Base-by-base conservation (phyloP, 2,888 invertebrate species). In the Stramonita haemastoma region DNA sequence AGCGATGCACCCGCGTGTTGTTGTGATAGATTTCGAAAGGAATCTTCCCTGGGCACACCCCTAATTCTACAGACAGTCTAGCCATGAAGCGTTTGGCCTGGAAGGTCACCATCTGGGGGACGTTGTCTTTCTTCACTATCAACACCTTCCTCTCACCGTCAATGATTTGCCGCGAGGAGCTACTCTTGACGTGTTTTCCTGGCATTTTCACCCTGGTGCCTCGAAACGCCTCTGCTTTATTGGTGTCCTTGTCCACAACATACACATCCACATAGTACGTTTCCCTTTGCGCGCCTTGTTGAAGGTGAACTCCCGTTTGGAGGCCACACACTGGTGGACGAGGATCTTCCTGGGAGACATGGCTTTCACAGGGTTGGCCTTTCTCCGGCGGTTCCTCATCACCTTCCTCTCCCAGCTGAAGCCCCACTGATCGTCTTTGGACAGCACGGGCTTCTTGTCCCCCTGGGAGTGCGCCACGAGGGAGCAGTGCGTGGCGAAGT, bases 181-280 rank as follows among this genome's bases (percentile, higher is more conserved):
- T 88, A 88, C 87, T 92, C 87, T 70, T 90, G 87, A n/a, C 73
- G 17, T 60, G n/a, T 89, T 91, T 92, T 86, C 91, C 87, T 34
- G 92, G 93, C 22, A 94, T 94, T 90, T 92, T 93, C n/a, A 94
- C 93, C 32, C 56, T 90, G 8, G 93, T 90, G 79, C 96, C 96
- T 29, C 96, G 96, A 92, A 96, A 97, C 0, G 96, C 96, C 90
- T 96, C 96, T n/a, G 96, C 97, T 66, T 96, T 95, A 91, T 97
- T 96, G 13, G 97, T 96, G 77, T 95, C 95, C 85, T 94, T 95
- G 93, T 97, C 96, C 36, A 96, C 95, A 5, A 97, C 96, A 94
- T 97, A 97, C 34, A 97, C 96, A 93, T 97, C 96, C 89, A 97
- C 96, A 93, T 96, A 96, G 93, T 97, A 97, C 56, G 94, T 94